phyloP scores from a whole-genome alignment of 1,140 invertebrate species.

The Leucophenga varia region DNA sequence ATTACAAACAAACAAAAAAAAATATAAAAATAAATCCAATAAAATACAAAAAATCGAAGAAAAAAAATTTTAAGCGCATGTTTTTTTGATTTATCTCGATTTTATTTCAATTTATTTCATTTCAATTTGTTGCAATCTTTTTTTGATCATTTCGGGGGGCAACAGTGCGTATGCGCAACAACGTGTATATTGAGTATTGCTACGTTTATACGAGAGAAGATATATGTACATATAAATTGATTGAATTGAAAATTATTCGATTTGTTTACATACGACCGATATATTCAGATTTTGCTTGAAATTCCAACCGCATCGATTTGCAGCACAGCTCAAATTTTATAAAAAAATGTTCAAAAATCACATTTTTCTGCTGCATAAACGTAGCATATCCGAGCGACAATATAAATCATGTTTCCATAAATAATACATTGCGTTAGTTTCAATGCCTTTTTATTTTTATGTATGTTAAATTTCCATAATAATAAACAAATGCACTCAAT shows the following conservation, averaged over 20 bases:
- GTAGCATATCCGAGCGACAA: too few species aligned
- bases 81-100: too few species aligned
- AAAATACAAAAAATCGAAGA: too few species aligned
- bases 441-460: background rate
- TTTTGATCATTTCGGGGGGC: conserved; percentile 4
- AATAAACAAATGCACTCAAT: conserved; percentile 55
- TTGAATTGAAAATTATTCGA: background rate
- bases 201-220: background rate
- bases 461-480: conserved; percentile 50
- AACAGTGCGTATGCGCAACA: conserved; percentile 41
- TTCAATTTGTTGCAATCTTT: too few species aligned
- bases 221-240: background rate
- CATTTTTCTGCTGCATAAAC: too few species aligned
- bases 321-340: too few species aligned
- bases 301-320: conserved; percentile 4
- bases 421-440: conserved; percentile 13
- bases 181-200: conserved; percentile 4
- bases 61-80: too few species aligned
- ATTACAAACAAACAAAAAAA: conserved; percentile 2
- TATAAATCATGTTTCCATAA: conserved; percentile 49
- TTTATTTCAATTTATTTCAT: too few species aligned
- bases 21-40: too few species aligned
- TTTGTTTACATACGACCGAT: background rate
- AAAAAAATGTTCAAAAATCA: too few species aligned
- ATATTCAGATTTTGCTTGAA: background rate